Base-by-base conservation (phyloP, 2,113 vertebrate genomes). In the Bubalus kerabau region DNA sequence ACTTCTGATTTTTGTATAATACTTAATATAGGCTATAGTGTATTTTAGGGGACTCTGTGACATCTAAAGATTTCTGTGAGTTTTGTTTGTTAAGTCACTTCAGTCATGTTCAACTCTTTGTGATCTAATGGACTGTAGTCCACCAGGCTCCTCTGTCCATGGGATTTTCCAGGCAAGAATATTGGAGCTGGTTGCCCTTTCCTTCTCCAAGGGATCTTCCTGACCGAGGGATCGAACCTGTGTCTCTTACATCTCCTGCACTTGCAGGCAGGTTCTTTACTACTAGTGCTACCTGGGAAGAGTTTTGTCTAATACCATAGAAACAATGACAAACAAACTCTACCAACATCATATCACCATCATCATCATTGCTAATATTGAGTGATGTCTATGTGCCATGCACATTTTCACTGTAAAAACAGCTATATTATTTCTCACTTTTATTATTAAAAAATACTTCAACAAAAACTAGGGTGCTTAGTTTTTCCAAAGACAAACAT, bases 141-240 rank as follows among this genome's bases (percentile, higher is more conserved):
- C 67, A 71, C 67, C n/a, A 40, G n/a, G n/a, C 19, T 71, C n/a
- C 67, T 40, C 67, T 71, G n/a, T 71, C 8, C n/a, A 13, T 23
- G 19, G 67, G 67, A 23, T 71, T 71, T 71, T 40, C 67, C 67
- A 23, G 19, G 19, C 19, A 23, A 71, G n/a, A 71, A 23, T 71
- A 71, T 6, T 71, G n/a, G 67, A 71, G 6, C 1, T 11, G 10
- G 19, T 71, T 71, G 67, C 19, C 67, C 40, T 40, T 40, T 71
- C 19, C 67, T 71, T 23, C 67, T 40, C 67, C 19, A 71, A 36
- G n/a, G n/a, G 67, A 40, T 71, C 67, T 23, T 71, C 67, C n/a
- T 23, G 67, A 23, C n/a, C 1, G 5, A 71, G 9, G 10, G n/a
- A 23, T 71, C 0, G 1, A 71, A 40, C 10, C 19, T 71, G 19